phyloP scores from a whole-genome alignment of 1,140 invertebrate species.

The Himalopsyche phryganea region DNA sequence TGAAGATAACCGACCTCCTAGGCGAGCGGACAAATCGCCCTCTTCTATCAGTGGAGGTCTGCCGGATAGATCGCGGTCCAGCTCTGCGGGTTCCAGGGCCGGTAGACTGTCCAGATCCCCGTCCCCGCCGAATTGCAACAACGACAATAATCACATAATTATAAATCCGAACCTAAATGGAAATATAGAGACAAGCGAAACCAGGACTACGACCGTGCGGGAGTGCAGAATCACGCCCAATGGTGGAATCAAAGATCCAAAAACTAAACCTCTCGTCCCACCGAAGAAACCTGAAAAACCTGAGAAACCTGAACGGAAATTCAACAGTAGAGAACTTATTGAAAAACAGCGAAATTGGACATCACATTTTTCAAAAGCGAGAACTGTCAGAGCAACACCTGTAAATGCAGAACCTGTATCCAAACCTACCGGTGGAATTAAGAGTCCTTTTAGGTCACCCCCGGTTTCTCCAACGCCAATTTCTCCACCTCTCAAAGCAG shows the following conservation, averaged over 20 bases:
- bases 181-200: slow-evolving; percentile 9
- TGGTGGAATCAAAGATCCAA: slow-evolving; percentile 38
- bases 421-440: slow-evolving; percentile 36
- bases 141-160: slow-evolving; percentile 36
- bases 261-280: slow-evolving; percentile 53
- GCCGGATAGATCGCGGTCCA: slow-evolving; percentile 54
- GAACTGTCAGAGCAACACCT: slow-evolving; percentile 60
- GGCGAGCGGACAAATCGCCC: slow-evolving; percentile 48
- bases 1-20: slow-evolving; percentile 62
- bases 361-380: slow-evolving; percentile 78
- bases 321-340: slow-evolving; percentile 80
- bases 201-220: not conserved
- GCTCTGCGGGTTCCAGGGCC: slow-evolving; percentile 57
- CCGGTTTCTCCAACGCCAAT: slow-evolving; percentile 52
- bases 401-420: slow-evolving; percentile 48
- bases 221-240: slow-evolving; percentile 23
- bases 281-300: slow-evolving; percentile 71
- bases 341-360: slow-evolving; percentile 90
- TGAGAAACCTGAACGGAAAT: slow-evolving; percentile 76
- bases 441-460: slow-evolving; percentile 48
- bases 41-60: slow-evolving; percentile 45
- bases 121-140: slow-evolving; percentile 45
- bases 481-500: slow-evolving; percentile 43
- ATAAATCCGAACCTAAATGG: slow-evolving; percentile 21
- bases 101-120: slow-evolving; percentile 54